Conservation (phyloP, 2,113 vertebrate species). For the Loxodonta africana region DNA sequence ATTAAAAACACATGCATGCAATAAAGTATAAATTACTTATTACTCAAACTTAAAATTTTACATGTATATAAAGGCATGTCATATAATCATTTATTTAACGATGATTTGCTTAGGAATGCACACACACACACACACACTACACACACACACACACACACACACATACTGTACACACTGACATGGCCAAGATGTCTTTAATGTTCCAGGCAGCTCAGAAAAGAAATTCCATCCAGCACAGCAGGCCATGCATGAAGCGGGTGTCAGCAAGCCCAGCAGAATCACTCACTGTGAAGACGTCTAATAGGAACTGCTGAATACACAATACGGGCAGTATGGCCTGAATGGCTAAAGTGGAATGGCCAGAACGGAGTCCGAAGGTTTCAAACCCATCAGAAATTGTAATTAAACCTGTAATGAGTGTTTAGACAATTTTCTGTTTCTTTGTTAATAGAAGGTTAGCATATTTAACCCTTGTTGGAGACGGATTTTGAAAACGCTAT, state of each 20-base stretch:
- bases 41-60: slow-evolving; percentile 47
- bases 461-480: slow-evolving; percentile 50
- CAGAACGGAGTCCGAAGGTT: slow-evolving; percentile 80
- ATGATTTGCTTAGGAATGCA: slow-evolving; percentile 44
- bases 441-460: slow-evolving; percentile 60
- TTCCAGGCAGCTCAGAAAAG: slow-evolving; percentile 82
- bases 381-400: slow-evolving; percentile 85
- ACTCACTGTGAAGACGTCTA: slow-evolving; percentile 88
- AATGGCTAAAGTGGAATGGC: slow-evolving; percentile 84
- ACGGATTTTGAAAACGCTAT: slow-evolving; percentile 70
- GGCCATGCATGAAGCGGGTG: slow-evolving; percentile 90
- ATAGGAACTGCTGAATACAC: slow-evolving; percentile 88
- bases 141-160: neutral
- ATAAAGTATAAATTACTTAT: slow-evolving; percentile 66
- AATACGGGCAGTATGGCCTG: slow-evolving; percentile 80
- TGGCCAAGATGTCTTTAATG: slow-evolving; percentile 89
- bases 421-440: slow-evolving; percentile 73
- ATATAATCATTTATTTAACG: slow-evolving; percentile 58
- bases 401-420: slow-evolving; percentile 81
- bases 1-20: slow-evolving; percentile 58
- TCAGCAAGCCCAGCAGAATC: slow-evolving; percentile 86
- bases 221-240: slow-evolving; percentile 81
- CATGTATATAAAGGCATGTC: neutral
- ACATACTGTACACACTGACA: slow-evolving; percentile 85
- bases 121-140: neutral